Conservation (phyloP, 2,888 invertebrate genomes). For the Cephus pulcher region DNA sequence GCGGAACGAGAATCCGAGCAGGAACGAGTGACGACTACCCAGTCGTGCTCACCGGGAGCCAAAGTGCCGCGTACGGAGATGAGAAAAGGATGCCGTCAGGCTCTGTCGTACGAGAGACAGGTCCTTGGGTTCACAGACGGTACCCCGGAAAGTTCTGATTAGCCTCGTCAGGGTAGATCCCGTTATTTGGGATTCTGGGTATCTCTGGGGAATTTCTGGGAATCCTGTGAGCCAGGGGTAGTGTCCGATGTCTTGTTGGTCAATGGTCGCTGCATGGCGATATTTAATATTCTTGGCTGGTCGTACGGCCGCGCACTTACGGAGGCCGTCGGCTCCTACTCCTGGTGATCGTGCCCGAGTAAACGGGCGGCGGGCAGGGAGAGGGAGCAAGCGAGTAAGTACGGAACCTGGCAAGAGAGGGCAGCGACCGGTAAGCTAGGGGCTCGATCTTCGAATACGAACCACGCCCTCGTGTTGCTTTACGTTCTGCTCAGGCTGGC, state of each 20-base stretch:
- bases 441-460: slow-evolving; percentile 27
- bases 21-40: neutral
- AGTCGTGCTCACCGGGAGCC: neutral
- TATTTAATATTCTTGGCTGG: neutral
- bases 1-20: neutral
- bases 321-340: neutral
- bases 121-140: neutral
- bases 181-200: neutral
- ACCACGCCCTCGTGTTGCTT: slow-evolving; percentile 37
- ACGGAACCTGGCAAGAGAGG: neutral
- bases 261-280: neutral
- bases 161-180: neutral
- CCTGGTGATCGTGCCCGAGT: neutral
- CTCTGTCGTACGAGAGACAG: neutral
- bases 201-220: neutral
- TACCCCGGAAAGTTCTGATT: neutral
- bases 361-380: neutral
- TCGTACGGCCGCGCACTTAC: neutral
- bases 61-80: neutral
- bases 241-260: slow-evolving; percentile 2
- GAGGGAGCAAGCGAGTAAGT: neutral
- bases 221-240: neutral
- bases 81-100: neutral
- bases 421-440: neutral
- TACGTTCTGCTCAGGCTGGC: neutral